These are phyloP conservation scores for Ormyrus labotus DNA, from an alignment of 2,888 invertebrate species.

Conservation along the genomic window DNA sequence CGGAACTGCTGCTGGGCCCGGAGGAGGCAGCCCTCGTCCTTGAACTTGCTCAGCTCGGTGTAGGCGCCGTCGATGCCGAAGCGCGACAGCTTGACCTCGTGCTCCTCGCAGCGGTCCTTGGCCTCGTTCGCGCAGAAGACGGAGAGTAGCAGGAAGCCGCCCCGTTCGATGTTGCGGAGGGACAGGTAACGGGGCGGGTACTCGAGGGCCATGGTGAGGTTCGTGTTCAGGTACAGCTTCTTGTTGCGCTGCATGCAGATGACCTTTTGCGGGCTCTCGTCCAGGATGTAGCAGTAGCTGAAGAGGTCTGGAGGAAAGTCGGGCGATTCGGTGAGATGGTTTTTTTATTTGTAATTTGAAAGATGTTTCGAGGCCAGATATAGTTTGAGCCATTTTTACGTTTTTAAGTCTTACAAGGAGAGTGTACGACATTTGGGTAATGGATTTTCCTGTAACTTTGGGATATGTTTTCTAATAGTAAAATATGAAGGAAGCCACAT, in stretches of 20 bases:
- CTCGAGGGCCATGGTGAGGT: background rate
- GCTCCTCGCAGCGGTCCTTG: background rate
- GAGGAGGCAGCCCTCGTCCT: slow-evolving; percentile 25
- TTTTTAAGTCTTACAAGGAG: too few relatives aligned
- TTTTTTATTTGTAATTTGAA: too few relatives aligned
- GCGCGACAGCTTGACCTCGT: background rate
- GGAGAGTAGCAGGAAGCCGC: slow-evolving; percentile 18
- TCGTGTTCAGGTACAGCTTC: background rate
- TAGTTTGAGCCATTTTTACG: too few relatives aligned
- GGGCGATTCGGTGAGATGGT: too few relatives aligned
- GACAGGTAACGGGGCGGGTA: slow-evolving; percentile 9
- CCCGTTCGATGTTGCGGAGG: slow-evolving; percentile 18
- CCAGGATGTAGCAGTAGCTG: slow-evolving; percentile 16
- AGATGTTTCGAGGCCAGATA: too few relatives aligned
- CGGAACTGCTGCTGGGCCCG: slow-evolving; percentile 11
- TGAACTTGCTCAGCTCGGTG: slow-evolving; percentile 20
- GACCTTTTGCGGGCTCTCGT: background rate
- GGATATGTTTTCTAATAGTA: too few relatives aligned
- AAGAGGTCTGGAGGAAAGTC: slow-evolving; percentile 3
- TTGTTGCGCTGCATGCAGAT: slow-evolving; percentile 30
- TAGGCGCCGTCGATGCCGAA: slow-evolving; percentile 2
- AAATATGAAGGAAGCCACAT: too few relatives aligned
- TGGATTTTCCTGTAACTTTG: too few relatives aligned
- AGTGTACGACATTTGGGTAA: too few relatives aligned
- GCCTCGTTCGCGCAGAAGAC: background rate